phyloP scores from a whole-genome alignment of 2,888 invertebrate genomes.

The Lithophane ornitopus region DNA sequence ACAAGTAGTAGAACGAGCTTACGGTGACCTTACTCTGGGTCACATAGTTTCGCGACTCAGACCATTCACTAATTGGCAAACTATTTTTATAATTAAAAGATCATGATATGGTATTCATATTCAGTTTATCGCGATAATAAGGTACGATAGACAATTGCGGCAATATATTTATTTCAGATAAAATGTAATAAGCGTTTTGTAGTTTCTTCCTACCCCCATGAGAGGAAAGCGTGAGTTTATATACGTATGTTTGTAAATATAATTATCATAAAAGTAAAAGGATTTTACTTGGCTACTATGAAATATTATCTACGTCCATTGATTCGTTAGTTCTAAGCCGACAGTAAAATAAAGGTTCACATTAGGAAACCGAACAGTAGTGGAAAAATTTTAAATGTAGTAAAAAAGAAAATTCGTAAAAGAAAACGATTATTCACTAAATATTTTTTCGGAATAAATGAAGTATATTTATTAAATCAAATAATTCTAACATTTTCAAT shows the following conservation, averaged over 20 bases:
- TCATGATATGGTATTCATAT: not conserved
- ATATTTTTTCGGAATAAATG: too few species aligned
- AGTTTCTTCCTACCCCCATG: too few species aligned
- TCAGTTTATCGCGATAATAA: not conserved
- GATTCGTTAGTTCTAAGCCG: not conserved
- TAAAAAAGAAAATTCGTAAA: too few species aligned
- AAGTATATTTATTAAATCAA: too few species aligned
- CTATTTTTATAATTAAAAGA: not conserved
- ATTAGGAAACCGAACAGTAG: too few species aligned
- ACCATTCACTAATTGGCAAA: conserved; percentile 46
- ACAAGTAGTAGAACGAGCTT: conserved; percentile 43
- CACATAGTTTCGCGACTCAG: conserved; percentile 42
- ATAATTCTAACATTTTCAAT: too few species aligned
- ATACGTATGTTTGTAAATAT: too few species aligned
- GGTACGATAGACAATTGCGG: not conserved
- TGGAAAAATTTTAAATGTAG: too few species aligned
- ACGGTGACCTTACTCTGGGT: conserved; percentile 48
- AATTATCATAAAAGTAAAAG: not conserved
- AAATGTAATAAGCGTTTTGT: not conserved
- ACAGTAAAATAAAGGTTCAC: not conserved
- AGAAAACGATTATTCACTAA: too few species aligned
- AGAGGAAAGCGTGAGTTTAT: not conserved
- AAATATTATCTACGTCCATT: not conserved
- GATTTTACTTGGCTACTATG: not conserved
- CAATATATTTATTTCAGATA: not conserved